Percentiles rank a stretch among this genome's conserved stretches.
Conservation (phyloP, 2,797 vertebrate species). For the Acrocephalus scirpaceus region DNA sequence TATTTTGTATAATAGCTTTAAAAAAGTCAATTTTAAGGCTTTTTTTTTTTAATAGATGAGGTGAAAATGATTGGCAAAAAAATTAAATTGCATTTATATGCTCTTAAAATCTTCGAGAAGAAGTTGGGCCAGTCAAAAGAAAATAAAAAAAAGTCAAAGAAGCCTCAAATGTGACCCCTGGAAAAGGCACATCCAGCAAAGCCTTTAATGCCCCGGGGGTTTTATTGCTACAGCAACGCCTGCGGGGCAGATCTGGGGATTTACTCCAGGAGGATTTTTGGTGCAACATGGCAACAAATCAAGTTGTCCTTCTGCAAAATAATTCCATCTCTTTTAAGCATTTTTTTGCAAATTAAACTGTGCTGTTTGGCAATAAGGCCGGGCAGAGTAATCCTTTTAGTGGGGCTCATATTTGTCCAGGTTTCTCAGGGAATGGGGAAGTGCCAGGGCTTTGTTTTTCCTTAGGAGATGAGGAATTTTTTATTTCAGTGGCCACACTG, state of each 20-base stretch:
- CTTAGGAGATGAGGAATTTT: background rate
- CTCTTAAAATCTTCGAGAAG: background rate
- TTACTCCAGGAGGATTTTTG: background rate
- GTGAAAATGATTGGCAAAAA: background rate
- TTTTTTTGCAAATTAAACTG: background rate
- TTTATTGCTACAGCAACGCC: conserved; percentile 11
- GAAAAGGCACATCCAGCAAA: background rate
- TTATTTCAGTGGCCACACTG: accelerated
- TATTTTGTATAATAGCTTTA: background rate
- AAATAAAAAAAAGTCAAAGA: background rate
- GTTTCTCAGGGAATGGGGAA: background rate
- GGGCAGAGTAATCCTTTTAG: background rate
- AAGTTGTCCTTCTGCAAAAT: background rate
- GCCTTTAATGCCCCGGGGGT: background rate
- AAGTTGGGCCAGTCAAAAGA: background rate
- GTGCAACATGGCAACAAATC: background rate
- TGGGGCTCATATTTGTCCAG: accelerated
- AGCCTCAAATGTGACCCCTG: background rate
- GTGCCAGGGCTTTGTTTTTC: background rate
- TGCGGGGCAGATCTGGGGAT: background rate
- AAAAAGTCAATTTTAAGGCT: background rate
- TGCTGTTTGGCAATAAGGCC: background rate
- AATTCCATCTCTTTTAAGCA: background rate
- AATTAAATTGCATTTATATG: background rate
- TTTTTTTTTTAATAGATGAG: background rate